Evolutionary conservation across 1,140 invertebrate species (phyloP).

Genomic region (Drosophila suzukii): DNA sequence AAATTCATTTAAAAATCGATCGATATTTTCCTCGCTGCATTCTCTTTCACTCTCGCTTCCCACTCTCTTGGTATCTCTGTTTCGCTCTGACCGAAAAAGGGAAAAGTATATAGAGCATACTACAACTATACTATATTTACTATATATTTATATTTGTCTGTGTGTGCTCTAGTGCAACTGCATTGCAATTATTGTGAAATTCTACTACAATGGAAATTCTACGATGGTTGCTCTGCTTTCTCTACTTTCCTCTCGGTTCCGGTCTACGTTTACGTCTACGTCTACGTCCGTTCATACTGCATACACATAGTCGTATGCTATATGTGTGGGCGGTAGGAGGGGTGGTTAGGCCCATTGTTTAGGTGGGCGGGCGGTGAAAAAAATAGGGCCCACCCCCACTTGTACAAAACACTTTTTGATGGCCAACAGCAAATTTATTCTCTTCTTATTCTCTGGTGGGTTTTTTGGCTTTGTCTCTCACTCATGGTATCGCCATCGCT

Average conservation of each 20-base stretch:
- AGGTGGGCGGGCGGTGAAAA: slow-evolving; percentile 21
- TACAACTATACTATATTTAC: slow-evolving; percentile 52
- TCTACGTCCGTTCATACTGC: slow-evolving; percentile 48
- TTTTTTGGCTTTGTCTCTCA: slow-evolving; percentile 13
- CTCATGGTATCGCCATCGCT: not conserved
- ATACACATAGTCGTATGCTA: slow-evolving; percentile 19
- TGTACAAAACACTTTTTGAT: slow-evolving; percentile 50
- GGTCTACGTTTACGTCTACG: slow-evolving; percentile 33
- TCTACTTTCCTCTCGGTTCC: slow-evolving; percentile 9
- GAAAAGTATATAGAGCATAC: slow-evolving; percentile 74
- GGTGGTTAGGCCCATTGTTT: slow-evolving; percentile 56
- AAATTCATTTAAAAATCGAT: slow-evolving; percentile 82
- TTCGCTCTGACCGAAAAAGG: slow-evolving; percentile 64
- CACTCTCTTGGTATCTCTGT: slow-evolving; percentile 1
- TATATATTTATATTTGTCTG: slow-evolving; percentile 25
- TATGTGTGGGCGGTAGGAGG: slow-evolving; percentile 18
- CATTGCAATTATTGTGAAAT: slow-evolving; percentile 79
- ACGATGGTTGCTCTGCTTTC: slow-evolving; percentile 34
- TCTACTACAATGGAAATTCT: slow-evolving; percentile 75
- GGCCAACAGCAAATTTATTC: slow-evolving; percentile 73
- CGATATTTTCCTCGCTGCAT: slow-evolving; percentile 63
- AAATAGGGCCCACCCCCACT: slow-evolving; percentile 7
- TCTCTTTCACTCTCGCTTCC: slow-evolving; percentile 33
- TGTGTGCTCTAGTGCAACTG: slow-evolving; percentile 40
- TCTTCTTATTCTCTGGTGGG: slow-evolving; percentile 15